phyloP scores from a whole-genome alignment of 2,797 vertebrate genomes.

The Perodicticus potto region DNA sequence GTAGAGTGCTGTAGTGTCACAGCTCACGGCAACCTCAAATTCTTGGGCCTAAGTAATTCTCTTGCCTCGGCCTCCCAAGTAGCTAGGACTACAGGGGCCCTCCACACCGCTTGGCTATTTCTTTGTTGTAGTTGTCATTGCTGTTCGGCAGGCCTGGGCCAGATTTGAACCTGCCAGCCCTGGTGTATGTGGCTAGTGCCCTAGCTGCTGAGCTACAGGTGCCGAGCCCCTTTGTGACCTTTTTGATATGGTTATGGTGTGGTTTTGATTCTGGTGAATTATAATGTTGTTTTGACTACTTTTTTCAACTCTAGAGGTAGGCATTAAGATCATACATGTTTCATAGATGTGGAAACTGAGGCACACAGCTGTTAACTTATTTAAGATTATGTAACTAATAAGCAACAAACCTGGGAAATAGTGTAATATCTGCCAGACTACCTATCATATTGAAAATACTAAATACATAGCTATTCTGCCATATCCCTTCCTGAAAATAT shows the following conservation, averaged over 20 bases:
- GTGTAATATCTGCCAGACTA: background rate
- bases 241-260: background rate
- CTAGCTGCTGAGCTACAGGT: no score
- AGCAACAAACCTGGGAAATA: background rate
- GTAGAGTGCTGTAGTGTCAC: no score
- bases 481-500: background rate
- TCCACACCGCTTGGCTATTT: no score
- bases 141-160: no score
- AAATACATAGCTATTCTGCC: background rate
- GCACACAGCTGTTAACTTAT: background rate
- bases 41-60: no score
- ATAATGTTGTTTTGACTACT: background rate
- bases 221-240: background rate
- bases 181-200: no score
- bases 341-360: conserved; percentile 32
- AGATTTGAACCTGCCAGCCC: no score
- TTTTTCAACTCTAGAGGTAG: background rate
- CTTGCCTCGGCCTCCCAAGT: no score
- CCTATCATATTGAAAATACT: background rate
- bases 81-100: no score
- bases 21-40: no score
- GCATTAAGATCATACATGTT: background rate
- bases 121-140: no score
- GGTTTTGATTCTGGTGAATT: conserved; percentile 49
- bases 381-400: conserved; percentile 7